These are phyloP conservation scores for Halesus radiatus DNA, from an alignment of 1,140 invertebrate species.

Conservation along the genomic window DNA sequence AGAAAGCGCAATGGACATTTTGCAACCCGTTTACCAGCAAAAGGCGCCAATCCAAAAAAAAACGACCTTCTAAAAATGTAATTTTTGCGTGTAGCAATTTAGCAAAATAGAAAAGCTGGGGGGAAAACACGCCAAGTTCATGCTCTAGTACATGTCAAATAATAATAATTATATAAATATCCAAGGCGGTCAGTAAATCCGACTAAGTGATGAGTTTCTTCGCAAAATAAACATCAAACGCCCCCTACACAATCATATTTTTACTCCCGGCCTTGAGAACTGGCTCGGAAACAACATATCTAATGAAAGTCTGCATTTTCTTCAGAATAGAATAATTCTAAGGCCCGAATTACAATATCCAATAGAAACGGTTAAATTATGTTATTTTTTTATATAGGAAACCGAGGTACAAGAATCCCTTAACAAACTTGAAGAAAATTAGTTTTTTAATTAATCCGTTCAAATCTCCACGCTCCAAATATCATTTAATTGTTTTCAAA, in stretches of 20 bases:
- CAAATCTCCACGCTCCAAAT: too few relatives aligned
- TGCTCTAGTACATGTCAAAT: slow-evolving; percentile 11
- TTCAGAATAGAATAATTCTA: background rate
- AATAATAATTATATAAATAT: background rate
- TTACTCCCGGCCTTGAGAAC: slow-evolving; percentile 29
- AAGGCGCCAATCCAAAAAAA: slow-evolving; percentile 26
- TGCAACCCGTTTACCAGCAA: slow-evolving; percentile 4
- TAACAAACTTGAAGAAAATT: too few relatives aligned
- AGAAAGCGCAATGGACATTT: background rate
- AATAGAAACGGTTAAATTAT: too few relatives aligned
- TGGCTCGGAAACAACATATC: background rate
- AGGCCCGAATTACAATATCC: too few relatives aligned
- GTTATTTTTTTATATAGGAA: too few relatives aligned
- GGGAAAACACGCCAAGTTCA: background rate
- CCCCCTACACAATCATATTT: slow-evolving; percentile 31
- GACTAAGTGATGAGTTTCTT: background rate
- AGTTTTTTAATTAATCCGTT: too few relatives aligned
- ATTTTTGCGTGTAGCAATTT: background rate
- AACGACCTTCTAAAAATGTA: slow-evolving; percentile 20
- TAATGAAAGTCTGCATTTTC: background rate
- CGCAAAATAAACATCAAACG: slow-evolving; percentile 25
- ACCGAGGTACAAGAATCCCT: too few relatives aligned
- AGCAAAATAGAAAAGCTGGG: background rate
- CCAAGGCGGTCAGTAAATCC: background rate
- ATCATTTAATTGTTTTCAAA: too few relatives aligned